These are phyloP conservation scores for Camelus dromedarius DNA, from an alignment of 2,113 vertebrate species.

Conservation along the genomic window DNA sequence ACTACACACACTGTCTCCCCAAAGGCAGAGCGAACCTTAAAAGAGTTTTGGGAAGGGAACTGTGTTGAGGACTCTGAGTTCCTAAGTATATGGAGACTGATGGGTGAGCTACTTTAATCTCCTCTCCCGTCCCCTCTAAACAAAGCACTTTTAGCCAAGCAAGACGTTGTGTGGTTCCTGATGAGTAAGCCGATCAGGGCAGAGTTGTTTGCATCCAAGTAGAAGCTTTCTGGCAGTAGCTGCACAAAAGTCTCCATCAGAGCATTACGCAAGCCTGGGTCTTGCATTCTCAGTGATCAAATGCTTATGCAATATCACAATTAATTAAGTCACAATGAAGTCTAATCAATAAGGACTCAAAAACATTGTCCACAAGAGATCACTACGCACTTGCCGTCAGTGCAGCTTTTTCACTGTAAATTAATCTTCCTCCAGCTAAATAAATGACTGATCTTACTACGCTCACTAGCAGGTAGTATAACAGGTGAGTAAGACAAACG, in stretches of 20 bases:
- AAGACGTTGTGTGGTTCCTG: conserved; percentile 33
- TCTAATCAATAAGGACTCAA: conserved; percentile 78
- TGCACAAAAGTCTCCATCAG: conserved; percentile 46
- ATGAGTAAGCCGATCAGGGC: conserved; percentile 17
- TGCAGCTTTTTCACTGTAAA: conserved; percentile 61
- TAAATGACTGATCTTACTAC: conserved; percentile 58
- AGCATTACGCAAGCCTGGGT: conserved; percentile 57
- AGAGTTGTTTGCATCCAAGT: background rate
- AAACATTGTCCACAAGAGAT: conserved; percentile 78
- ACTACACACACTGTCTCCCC: background rate
- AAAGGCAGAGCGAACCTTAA: background rate
- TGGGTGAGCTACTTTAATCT: background rate
- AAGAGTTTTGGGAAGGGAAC: background rate
- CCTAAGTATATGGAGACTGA: background rate
- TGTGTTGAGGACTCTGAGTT: background rate
- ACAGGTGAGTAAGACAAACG: background rate
- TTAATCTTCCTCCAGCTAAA: conserved; percentile 75
- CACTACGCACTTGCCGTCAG: conserved; percentile 2
- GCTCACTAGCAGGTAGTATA: conserved; percentile 29
- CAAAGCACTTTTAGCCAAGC: conserved; percentile 61
- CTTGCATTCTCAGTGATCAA: conserved; percentile 63
- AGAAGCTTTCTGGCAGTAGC: conserved; percentile 68
- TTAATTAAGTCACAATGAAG: conserved; percentile 76
- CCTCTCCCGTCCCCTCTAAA: background rate
- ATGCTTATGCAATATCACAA: conserved; percentile 67